Evolutionary conservation across 1,140 invertebrate species (phyloP), one percentile per base, ranked within the genome.

Genomic region (Bombus pyrosoma): DNA sequence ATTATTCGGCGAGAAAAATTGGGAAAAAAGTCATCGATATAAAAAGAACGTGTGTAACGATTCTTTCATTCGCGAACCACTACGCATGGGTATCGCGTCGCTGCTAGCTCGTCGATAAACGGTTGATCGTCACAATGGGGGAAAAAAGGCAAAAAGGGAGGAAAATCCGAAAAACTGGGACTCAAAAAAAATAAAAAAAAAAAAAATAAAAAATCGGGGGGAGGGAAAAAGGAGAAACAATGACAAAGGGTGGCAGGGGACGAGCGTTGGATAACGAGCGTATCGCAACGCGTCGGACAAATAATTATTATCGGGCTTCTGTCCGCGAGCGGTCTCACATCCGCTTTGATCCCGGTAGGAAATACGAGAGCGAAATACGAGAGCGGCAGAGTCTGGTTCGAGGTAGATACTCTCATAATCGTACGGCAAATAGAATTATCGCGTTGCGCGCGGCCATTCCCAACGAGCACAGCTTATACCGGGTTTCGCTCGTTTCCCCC

Each of bases 351-450:
- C 90, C 90, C 82, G 79, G 64, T 87, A 90, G 91, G 89, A 91
- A 91, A 91, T 90, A 83, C 87, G 89, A 91, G 86, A 92, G 85
- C 83, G 88, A 91, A 90, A 89, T 89, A 89, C 87, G 88, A 89
- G 88, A 89, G 88, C 80, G 74, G 72, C 75, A 47, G 84, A 82
- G 83, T 89, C 85, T 91, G 86, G 86, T 86, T 80, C 87, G 88
- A 85, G 89, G 81, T 87, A 90, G 86, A 91, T 91, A 91, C 89
- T 91, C 89, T 91, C 91, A 90, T 92, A 93, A 93, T 93, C 92
- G 92, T 87, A 87, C 85, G 86, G 86, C 87, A 91, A 92, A 93
- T 92, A 91, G 92, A 93, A 93, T 92, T 93, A 92, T 92, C 91
- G 91, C 86, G 89, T 90, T 91, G 85, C 83, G 82, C 87, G 86